Conservation (phyloP, 2,888 invertebrate species). For the Agrilus biguttatus region DNA sequence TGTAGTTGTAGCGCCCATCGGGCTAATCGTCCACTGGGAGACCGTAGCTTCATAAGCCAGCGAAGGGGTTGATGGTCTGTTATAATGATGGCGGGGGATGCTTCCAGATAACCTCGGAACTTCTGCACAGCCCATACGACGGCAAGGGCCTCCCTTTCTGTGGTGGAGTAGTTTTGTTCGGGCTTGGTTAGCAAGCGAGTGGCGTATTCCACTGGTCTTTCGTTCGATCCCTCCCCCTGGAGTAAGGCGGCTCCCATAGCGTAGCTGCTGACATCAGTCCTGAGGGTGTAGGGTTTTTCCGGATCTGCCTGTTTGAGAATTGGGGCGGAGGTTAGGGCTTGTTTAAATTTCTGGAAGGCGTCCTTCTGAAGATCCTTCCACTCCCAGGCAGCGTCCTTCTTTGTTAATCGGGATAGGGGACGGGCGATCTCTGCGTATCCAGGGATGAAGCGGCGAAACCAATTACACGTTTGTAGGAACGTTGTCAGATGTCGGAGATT, state of each 20-base stretch:
- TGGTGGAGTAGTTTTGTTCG: constrained; percentile 15
- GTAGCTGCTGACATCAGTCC: constrained; percentile 15
- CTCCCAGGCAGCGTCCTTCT: constrained; percentile 6
- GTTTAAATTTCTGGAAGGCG: constrained; percentile 12
- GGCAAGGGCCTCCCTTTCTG: constrained; percentile 14
- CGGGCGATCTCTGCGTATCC: constrained; percentile 8
- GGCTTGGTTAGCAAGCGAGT: constrained; percentile 13
- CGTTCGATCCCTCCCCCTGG: constrained; percentile 11
- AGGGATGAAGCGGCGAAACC: constrained; percentile 10
- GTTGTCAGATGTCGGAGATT: constrained; percentile 10
- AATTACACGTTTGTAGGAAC: constrained; percentile 12
- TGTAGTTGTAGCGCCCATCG: constrained; percentile 4
- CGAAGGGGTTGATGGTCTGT: constrained; percentile 33
- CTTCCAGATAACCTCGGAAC: constrained; percentile 27
- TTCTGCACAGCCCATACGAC: constrained; percentile 21
- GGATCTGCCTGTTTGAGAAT: constrained; percentile 12
- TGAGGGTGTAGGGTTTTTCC: constrained; percentile 11
- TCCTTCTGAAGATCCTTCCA: constrained; percentile 6
- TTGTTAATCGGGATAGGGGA: constrained; percentile 9
- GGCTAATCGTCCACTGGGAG: constrained; percentile 6
- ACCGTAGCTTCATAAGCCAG: constrained; percentile 21
- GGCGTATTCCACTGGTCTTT: constrained; percentile 15
- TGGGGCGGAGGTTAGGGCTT: constrained; percentile 11
- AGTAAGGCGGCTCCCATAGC: constrained; percentile 13
- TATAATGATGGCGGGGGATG: constrained; percentile 17